Base-by-base conservation (phyloP, 2,888 invertebrate genomes). In the Formica aserva region DNA sequence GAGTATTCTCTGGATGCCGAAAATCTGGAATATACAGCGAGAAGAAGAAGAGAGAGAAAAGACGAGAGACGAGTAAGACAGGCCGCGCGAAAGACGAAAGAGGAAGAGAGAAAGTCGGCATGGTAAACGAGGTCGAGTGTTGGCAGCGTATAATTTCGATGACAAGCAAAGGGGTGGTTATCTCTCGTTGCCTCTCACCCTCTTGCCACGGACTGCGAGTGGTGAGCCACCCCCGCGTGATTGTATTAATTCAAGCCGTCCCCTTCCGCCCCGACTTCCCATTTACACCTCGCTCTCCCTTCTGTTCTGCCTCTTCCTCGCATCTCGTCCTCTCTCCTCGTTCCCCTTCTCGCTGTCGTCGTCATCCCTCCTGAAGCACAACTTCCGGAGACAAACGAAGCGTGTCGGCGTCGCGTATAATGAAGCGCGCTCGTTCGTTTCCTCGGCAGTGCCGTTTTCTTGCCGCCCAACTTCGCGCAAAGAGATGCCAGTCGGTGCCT, bases 381-480 rank as follows among this genome's bases (percentile, higher is more conserved):
- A 94, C 94, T 94, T 94, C 94, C 94, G 94, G 92, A 88, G 93
- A 92, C 93, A 94, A 94, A 94, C 94, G 94, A 94, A 94, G 94
- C 94, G 94, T 94, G 91, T 92, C 92, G 94, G 92, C 94, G 92
- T 93, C 93, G 93, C 92, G 93, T 93, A 94, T 94, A 94, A 94
- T 94, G 94, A 94, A 94, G 94, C 94, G 92, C 91, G 93, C 92
- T 92, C 92, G 92, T 93, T 93, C 92, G 91, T 91, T 93, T 92
- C 88, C 89, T 91, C 91, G 88, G 32, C 60, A 52, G 52, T 32
- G 48, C 52, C 69, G 35, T 71, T 77, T 78, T 78, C 78, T 78
- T 78, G 78, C 45, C 60, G 45, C 45, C 41, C 60, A 67, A 35
- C 48, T 48, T 62, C 45, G 48, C 52, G 62, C 48, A 11, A 67